These are phyloP conservation scores for Gymnarchus niloticus DNA, from an alignment of 2,113 vertebrate species.

Conservation along the genomic window DNA sequence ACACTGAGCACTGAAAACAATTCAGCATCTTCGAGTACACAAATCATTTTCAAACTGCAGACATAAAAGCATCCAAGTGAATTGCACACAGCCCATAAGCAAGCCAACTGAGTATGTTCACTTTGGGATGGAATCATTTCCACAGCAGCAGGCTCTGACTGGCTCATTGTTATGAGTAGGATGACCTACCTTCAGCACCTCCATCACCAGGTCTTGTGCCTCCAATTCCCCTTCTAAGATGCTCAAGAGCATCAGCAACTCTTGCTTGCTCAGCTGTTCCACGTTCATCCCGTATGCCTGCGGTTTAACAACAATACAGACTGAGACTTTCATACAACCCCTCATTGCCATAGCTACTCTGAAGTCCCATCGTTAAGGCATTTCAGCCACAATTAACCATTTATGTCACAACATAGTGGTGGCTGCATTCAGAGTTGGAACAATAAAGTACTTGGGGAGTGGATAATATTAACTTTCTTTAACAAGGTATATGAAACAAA, in stretches of 20 bases:
- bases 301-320: neutral
- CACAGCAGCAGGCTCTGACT: neutral
- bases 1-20: neutral
- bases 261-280: conserved; percentile 88
- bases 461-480: neutral
- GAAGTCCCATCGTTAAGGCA: neutral
- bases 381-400: neutral
- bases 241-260: conserved; percentile 89
- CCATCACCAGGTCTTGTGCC: conserved; percentile 90
- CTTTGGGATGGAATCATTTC: neutral
- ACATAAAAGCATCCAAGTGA: neutral
- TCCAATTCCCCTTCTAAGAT: conserved; percentile 94
- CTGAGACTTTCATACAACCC: neutral
- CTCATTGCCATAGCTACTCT: neutral
- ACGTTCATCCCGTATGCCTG: conserved; percentile 86
- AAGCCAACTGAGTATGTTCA: neutral
- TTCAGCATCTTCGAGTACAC: neutral
- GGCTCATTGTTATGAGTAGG: neutral
- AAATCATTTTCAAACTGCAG: neutral
- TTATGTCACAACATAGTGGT: no score
- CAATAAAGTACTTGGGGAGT: neutral
- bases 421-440: no score
- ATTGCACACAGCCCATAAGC: neutral
- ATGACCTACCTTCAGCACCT: conserved; percentile 83
- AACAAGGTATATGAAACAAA: neutral